Evolutionary conservation across 2,797 vertebrate species (phyloP), one percentile per base, ranked within the genome.

Genomic region (Myripristis jacobus): DNA sequence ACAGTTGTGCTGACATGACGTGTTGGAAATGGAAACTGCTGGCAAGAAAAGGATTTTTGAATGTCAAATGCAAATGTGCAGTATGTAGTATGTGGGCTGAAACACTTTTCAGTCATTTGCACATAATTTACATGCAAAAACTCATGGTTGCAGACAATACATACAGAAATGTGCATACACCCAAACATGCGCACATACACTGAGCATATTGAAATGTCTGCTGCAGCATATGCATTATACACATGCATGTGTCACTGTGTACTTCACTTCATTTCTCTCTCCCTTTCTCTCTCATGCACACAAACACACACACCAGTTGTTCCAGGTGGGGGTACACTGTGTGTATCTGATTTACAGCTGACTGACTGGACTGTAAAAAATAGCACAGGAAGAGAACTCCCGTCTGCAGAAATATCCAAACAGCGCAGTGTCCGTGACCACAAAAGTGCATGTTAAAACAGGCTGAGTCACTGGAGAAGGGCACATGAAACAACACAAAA

Each of bases 301-400:
- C n/a, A n/a, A n/a, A n/a, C n/a, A n/a, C n/a, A 65, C 36, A 41
- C n/a, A 16, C 31, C 55, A 74, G 77, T 41, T 56, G 79, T 74
- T 88, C 80, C 85, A 85, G 74, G 87, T 85, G 87, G 74, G 74
- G 62, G 59, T 60, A 46, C 55, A 62, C 52, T 44, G 31, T 66
- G 41, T 73, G 51, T 73, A 80, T 75, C 21, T 36, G 84, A 90
- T 91, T 92, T 86, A 84, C 68, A 84, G 54, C 72, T 80, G n/a
- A 25, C 19, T 52, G 64, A 67, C 57, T 68, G 44, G 53, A 73
- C 31, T 46, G 48, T 50, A 50, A n/a, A 57, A 63, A 62, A 57
- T 58, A 60, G 36, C 61, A 62, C 46, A 63, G 48, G 55, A 77
- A 58, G 50, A 75, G 27, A 68, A 80, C 66, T 82, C 65, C 64